Percentiles rank a stretch among this genome's conserved stretches.
phyloP scores from a whole-genome alignment of 1,140 invertebrate genomes.

The Dendrolimus kikuchii region DNA sequence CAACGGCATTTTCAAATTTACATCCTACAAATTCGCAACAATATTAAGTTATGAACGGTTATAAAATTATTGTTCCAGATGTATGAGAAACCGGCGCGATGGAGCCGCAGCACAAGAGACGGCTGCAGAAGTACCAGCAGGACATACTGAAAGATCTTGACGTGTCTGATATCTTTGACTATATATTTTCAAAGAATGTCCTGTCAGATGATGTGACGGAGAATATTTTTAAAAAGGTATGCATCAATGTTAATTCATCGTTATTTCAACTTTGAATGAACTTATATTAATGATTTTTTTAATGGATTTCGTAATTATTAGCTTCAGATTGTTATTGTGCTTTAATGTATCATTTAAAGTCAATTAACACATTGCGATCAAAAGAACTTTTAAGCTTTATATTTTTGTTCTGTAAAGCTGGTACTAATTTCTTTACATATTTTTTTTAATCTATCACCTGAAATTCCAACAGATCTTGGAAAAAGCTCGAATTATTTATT shows the following conservation, averaged over 20 bases:
- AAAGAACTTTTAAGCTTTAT: too few species aligned
- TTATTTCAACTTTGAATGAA: slow-evolving; percentile 1
- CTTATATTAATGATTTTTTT: background rate
- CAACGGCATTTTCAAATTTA: too few species aligned
- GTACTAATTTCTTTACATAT: too few species aligned
- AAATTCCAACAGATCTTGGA: too few species aligned
- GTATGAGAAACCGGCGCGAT: slow-evolving; percentile 32
- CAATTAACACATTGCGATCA: too few species aligned
- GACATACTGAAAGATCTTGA: slow-evolving; percentile 56
- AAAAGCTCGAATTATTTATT: too few species aligned
- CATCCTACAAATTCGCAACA: too few species aligned
- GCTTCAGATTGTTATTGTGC: too few species aligned
- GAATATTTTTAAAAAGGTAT: slow-evolving; percentile 40
- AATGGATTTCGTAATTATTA: too few species aligned
- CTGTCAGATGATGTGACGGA: slow-evolving; percentile 45
- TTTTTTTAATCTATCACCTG: too few species aligned
- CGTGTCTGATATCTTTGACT: slow-evolving; percentile 49
- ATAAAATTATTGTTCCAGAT: slow-evolving; percentile 29
- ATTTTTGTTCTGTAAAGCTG: too few species aligned
- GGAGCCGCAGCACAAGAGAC: slow-evolving; percentile 43
- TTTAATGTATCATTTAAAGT: too few species aligned
- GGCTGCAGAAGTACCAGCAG: slow-evolving; percentile 47
- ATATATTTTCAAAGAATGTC: slow-evolving; percentile 43
- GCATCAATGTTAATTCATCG: slow-evolving; percentile 6
- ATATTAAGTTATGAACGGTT: background rate